These are phyloP conservation scores for Eumacrocentrus americanus DNA, from an alignment of 2,888 invertebrate genomes.

Conservation along the genomic window DNA sequence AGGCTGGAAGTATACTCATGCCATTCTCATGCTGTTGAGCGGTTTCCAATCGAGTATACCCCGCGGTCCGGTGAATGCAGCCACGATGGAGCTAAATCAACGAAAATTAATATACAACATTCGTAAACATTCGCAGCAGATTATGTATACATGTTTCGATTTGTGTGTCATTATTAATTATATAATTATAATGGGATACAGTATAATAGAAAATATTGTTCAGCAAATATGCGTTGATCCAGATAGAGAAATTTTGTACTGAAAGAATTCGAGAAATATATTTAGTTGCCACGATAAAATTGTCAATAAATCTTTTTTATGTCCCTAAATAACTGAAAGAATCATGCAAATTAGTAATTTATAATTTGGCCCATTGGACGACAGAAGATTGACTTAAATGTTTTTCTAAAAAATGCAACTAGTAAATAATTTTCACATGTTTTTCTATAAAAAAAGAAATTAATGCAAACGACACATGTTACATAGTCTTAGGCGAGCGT, in stretches of 20 bases:
- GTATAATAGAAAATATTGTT: slow-evolving; percentile 12
- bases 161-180: slow-evolving; percentile 15
- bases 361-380: slow-evolving; percentile 30
- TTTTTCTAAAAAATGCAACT: too few species aligned
- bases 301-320: too few species aligned
- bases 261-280: slow-evolving; percentile 33
- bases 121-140: slow-evolving; percentile 34
- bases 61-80: slow-evolving; percentile 57
- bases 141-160: slow-evolving; percentile 36
- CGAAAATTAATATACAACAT: slow-evolving; percentile 40
- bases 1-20: slow-evolving; percentile 61
- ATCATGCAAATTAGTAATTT: slow-evolving; percentile 40
- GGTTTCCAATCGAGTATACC: slow-evolving; percentile 61
- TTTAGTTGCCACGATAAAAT: too few species aligned
- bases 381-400: neutral
- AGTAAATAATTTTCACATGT: too few species aligned
- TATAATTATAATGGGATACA: slow-evolving; percentile 12
- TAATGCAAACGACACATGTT: slow-evolving; percentile 33
- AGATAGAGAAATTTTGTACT: slow-evolving; percentile 31
- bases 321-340: slow-evolving; percentile 49
- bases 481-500: slow-evolving; percentile 45
- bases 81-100: slow-evolving; percentile 53
- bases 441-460: slow-evolving; percentile 17
- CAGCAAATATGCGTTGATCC: slow-evolving; percentile 18
- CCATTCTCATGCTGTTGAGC: slow-evolving; percentile 62